phyloP scores from a whole-genome alignment of 2,888 invertebrate genomes.

The Trichogramma evanescens region DNA sequence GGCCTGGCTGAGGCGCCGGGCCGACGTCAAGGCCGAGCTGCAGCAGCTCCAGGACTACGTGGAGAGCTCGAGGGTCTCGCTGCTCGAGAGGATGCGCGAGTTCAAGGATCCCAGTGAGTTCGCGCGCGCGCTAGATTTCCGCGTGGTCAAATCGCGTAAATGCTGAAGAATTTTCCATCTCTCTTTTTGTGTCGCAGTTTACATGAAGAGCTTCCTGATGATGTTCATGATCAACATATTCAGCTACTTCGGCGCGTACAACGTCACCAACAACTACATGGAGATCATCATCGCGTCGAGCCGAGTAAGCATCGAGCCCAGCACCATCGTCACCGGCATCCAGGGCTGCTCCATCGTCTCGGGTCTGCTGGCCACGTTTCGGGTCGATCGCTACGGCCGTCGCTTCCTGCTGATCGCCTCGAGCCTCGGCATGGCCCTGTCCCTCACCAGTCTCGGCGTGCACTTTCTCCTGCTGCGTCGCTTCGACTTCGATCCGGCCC shows the following conservation, averaged over 20 bases:
- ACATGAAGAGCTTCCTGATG: conserved; percentile 45
- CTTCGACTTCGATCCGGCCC: conserved; percentile 12
- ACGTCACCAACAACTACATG: conserved; percentile 45
- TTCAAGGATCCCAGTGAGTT: conserved; percentile 30
- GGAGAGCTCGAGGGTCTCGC: conserved; percentile 23
- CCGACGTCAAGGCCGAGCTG: conserved; percentile 37
- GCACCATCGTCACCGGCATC: conserved; percentile 48
- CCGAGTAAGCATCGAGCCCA: conserved; percentile 35
- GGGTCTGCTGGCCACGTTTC: conserved; percentile 43
- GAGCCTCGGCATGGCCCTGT: conserved; percentile 39
- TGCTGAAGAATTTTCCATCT: background rate
- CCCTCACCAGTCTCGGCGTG: conserved; percentile 33
- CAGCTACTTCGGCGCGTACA: conserved; percentile 49
- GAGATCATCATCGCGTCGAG: conserved; percentile 44
- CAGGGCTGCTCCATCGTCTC: conserved; percentile 50
- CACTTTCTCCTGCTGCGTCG: conserved; percentile 33
- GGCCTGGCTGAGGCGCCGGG: conserved; percentile 36
- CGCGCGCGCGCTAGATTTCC: no score
- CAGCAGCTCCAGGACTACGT: conserved; percentile 37
- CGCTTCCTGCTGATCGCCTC: conserved; percentile 48
- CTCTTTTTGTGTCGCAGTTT: conserved; percentile 27
- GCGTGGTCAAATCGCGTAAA: no score
- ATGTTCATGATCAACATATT: conserved; percentile 49
- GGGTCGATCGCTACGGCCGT: conserved; percentile 51
- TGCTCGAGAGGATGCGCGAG: conserved; percentile 29